These are phyloP conservation scores for Drosophila buzzatii DNA, from an alignment of 2,888 invertebrate genomes.

Conservation along the genomic window DNA sequence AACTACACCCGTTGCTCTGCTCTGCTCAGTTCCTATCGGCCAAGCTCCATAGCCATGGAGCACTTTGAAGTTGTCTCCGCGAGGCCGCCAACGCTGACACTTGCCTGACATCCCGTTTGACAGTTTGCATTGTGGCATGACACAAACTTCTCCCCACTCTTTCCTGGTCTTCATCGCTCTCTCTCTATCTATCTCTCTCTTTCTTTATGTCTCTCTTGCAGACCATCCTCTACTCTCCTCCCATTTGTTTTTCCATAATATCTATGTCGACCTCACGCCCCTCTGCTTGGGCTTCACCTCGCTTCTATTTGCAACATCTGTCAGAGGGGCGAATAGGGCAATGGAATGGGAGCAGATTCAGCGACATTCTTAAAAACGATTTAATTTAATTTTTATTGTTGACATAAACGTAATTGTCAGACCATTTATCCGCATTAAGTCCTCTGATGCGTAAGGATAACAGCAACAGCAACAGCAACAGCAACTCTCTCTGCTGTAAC, in stretches of 20 bases:
- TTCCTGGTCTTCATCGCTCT: conserved; percentile 19
- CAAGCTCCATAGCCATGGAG: conserved; percentile 13
- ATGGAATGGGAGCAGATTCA: conserved; percentile 21
- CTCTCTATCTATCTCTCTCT: conserved; percentile 41
- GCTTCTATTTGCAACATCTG: conserved; percentile 69
- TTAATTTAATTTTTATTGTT: conserved; percentile 80
- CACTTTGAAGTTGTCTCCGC: conserved; percentile 68
- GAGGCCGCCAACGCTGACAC: conserved; percentile 72
- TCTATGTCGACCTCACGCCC: conserved; percentile 2
- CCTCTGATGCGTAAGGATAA: conserved; percentile 77
- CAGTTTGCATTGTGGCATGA: conserved; percentile 73
- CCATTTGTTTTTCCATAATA: conserved; percentile 42
- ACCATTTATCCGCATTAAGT: conserved; percentile 84
- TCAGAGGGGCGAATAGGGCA: conserved; percentile 35
- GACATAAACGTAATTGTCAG: conserved; percentile 83
- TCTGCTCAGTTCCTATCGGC: conserved; percentile 1
- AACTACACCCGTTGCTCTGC: neutral
- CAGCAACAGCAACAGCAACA: conserved; percentile 50
- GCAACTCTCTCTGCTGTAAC: conserved; percentile 9
- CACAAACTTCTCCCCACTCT: conserved; percentile 62
- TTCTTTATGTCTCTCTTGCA: conserved; percentile 40
- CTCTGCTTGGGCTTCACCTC: conserved; percentile 39
- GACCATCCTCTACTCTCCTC: neutral
- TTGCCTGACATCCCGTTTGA: conserved; percentile 74
- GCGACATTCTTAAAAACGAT: conserved; percentile 74